A percentile compares a stretch with the other conserved stretches of the same genome.
These are phyloP conservation scores for Lindbergichthys nudifrons DNA, from an alignment of 2,797 vertebrate genomes.

Conservation along the genomic window DNA sequence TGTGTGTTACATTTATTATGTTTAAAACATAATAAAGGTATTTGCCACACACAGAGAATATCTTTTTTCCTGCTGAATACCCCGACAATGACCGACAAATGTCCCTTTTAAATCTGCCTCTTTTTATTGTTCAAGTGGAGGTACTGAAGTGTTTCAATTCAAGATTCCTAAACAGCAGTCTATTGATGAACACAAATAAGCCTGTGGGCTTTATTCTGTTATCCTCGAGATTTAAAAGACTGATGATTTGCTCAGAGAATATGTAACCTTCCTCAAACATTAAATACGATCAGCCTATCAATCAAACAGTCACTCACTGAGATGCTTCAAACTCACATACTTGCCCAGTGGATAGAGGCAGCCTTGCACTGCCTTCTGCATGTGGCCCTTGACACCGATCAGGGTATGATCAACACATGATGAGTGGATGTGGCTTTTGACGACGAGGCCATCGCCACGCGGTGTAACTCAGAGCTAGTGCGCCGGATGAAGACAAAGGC, in stretches of 20 bases:
- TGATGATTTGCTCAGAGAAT: slow-evolving; percentile 2
- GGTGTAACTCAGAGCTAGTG: slow-evolving; percentile 64
- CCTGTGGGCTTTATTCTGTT: slow-evolving; percentile 4
- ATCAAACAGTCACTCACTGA: slow-evolving; percentile 17
- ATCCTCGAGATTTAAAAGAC: slow-evolving; percentile 24
- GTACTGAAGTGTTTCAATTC: slow-evolving; percentile 1
- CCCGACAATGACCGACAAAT: slow-evolving; percentile 12
- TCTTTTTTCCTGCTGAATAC: slow-evolving; percentile 9
- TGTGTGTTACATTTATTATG: slow-evolving; percentile 13
- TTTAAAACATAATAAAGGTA: too few species aligned
- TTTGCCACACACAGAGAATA: too few species aligned
- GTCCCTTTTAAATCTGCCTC: slow-evolving; percentile 1
- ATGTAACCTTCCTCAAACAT: slow-evolving; percentile 12
- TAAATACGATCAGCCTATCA: slow-evolving; percentile 45
- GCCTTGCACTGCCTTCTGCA: slow-evolving; percentile 25
- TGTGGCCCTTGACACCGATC: slow-evolving; percentile 46
- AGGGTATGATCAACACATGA: slow-evolving; percentile 41
- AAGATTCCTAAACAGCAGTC: neutral
- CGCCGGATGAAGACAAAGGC: slow-evolving; percentile 80
- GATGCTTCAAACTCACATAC: slow-evolving; percentile 7
- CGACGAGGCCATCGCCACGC: slow-evolving; percentile 42
- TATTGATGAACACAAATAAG: slow-evolving; percentile 13
- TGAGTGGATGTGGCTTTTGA: slow-evolving; percentile 43
- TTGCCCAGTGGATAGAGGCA: slow-evolving; percentile 24
- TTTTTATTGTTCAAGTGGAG: slow-evolving; percentile 23